Base-by-base conservation (phyloP, 2,888 invertebrate species). In the Artemia sinica region DNA sequence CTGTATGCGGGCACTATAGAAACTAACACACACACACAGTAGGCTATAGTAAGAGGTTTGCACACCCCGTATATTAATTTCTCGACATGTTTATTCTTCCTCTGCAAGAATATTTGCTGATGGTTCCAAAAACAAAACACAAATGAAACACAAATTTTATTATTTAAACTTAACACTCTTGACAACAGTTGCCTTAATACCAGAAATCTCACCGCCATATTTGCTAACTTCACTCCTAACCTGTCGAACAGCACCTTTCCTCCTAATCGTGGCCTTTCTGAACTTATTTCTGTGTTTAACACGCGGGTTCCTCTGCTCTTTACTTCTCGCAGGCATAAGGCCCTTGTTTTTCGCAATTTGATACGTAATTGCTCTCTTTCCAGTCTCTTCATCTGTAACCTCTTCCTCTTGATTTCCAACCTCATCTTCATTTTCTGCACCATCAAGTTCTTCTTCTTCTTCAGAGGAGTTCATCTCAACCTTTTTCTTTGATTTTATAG, bases 311-410 rank as follows among this genome's bases (percentile, higher is more conserved):
- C 92, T 84, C 74, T 86, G 84, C 75, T 92, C 92, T 78, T 93
- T 95, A 79, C 91, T 94, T 72, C 93, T 85, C 73, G 87, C 84
- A 0, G 94, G 91, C 52, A 88, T 92, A 18, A 96, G 81, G 14
- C 96, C 96, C 79, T 92, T 95, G 76, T 97, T 97, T 79, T 96
- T 96, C 28, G 89, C 87, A 76, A 96, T 96, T 83, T 94, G 85
- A 77, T 92, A 91, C 3, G 90, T 93, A 72, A 95, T 94, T 68
- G 85, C 84, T 74, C 95, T 83, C 76, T 91, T 92, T 49, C 73
- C 74, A 63, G 69, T 73, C 9, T 71, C 69, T 41, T 71, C 71
- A 18, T 70, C 72, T 3, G 41, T 41, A 41, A 5, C 3, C 69
- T 68, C 71, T 69, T 69, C 72, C 70, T 65, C 71, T 51, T 70